A percentile compares a stretch with the other conserved stretches of the same genome.
phyloP scores from a whole-genome alignment of 2,113 vertebrate genomes.

The Orycteropus afer region DNA sequence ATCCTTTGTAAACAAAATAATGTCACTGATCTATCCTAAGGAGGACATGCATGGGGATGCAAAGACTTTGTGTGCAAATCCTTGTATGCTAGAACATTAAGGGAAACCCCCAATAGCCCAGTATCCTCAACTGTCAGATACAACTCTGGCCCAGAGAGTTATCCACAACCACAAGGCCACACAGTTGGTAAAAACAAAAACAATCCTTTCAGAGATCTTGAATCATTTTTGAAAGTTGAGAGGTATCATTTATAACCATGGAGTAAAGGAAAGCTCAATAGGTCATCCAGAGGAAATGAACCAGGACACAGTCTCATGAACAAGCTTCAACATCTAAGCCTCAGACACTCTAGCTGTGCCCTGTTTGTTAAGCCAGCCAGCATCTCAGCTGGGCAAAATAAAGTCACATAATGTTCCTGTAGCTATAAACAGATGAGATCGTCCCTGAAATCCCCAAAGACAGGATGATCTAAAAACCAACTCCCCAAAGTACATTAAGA shows the following conservation, averaged over 20 bases:
- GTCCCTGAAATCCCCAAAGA: neutral
- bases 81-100: neutral
- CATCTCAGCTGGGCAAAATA: neutral
- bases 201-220: neutral
- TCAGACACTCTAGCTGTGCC: neutral
- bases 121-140: neutral
- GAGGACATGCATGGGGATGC: neutral
- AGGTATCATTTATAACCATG: neutral
- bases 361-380: slow-evolving; percentile 40
- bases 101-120: neutral
- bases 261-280: neutral
- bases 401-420: neutral
- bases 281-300: neutral
- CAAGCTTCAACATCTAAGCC: neutral
- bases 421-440: slow-evolving; percentile 7
- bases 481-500: slow-evolving; percentile 16
- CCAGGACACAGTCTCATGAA: neutral
- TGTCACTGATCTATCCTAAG: neutral
- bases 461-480: slow-evolving; percentile 4
- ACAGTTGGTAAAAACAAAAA: neutral
- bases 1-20: slow-evolving; percentile 35
- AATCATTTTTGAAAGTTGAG: neutral
- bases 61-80: neutral
- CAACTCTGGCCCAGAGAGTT: neutral
- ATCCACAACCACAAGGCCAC: neutral